Base-by-base conservation (phyloP, 2,888 invertebrate species). In the Crossocerus cetratus region DNA sequence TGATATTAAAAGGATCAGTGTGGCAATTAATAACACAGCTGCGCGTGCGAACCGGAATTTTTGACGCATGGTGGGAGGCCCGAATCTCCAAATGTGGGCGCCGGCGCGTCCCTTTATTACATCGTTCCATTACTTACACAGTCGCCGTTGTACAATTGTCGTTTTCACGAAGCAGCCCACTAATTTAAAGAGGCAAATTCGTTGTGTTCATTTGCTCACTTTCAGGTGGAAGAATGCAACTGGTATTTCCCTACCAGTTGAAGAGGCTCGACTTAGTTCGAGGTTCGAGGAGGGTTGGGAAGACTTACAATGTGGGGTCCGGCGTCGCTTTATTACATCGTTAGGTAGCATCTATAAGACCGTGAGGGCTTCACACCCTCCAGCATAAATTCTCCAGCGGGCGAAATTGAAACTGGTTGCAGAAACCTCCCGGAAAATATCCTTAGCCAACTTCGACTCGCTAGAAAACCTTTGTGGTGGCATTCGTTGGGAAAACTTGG, bases 371-470 rank as follows among this genome's bases (percentile, higher is more conserved):
- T 13, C 23, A 8, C 54, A 20, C 58, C 64, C 20, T 57, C n/a
- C 18, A 23, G 44, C 23, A 60, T 64, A 69, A 69, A 69, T 69
- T 60, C 59, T 45, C 23, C 21, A 45, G 44, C 44, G 32, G 20
- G n/a, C 20, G 21, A 64, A 64, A 69, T 69, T 65, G 65, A 59
- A 69, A 60, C 65, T 20, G 11, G 22, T 42, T 55, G 32, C 2
- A 8, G 45, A 42, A 32, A 20, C 23, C 44, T 32, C 16, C 14
- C 14, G 22, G 45, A 11, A 45, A 69, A 69, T 69, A 55, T 59
- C 55, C 44, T 32, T 8, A 16, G 43, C 23, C 22, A 3, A 14
- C 42, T 32, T 44, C 1, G n/a, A 45, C 11, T 56, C 60, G 55
- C 45, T 60, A 55, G 59, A 56, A 59, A 67, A 69, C 16, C 2